A percentile compares a stretch with the other conserved stretches of the same genome.
phyloP scores from a whole-genome alignment of 2,113 vertebrate genomes.

The Gracilinanus agilis region DNA sequence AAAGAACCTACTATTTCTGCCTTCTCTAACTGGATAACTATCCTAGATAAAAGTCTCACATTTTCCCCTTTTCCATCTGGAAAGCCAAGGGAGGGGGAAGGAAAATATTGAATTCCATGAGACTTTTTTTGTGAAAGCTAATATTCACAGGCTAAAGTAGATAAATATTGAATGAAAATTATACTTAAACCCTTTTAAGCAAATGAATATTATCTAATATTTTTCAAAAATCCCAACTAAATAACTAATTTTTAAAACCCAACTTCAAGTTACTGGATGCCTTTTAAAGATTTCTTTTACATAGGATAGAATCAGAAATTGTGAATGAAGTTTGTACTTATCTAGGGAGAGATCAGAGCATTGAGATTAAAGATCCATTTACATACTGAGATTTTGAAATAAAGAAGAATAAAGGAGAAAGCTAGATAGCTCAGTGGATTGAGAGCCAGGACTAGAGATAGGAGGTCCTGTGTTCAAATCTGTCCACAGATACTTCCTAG shows the following conservation, averaged over 20 bases:
- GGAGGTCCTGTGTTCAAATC: no score
- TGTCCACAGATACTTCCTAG: no score
- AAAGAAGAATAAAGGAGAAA: not conserved
- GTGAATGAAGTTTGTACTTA: not conserved
- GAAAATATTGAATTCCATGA: not conserved
- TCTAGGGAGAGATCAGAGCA: not conserved
- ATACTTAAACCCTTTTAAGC: not conserved
- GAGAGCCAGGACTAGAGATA: no score
- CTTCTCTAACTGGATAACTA: not conserved
- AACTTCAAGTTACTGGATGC: not conserved
- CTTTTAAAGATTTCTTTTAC: not conserved
- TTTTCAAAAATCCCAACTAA: not conserved
- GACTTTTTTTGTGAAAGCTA: not conserved
- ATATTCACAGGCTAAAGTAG: not conserved
- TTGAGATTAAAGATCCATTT: not conserved
- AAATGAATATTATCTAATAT: not conserved
- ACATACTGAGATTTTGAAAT: not conserved
- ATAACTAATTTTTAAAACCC: not conserved
- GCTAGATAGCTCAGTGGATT: no score
- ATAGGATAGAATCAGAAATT: not conserved
- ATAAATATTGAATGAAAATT: not conserved
- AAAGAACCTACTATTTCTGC: not conserved
- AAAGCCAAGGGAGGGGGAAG: not conserved
- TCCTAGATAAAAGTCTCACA: not conserved
- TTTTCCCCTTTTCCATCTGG: not conserved